Evolutionary conservation across 2,797 vertebrate species (phyloP).

Genomic region (Lagodon rhomboides): DNA sequence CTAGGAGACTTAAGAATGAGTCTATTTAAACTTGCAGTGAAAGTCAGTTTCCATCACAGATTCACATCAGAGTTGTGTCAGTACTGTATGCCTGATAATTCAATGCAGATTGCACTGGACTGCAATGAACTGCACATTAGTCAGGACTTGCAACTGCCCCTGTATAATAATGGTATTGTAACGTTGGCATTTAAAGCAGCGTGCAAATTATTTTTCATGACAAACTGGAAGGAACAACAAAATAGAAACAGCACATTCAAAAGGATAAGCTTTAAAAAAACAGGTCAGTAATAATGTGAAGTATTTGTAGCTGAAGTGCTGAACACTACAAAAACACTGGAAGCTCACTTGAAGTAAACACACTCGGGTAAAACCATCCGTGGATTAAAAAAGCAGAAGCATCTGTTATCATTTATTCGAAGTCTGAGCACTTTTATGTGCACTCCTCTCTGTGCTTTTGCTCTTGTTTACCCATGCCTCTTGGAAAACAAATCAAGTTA

Average conservation of each 20-base stretch:
- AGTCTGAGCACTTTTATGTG: slow-evolving; percentile 8
- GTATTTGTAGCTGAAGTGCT: background rate
- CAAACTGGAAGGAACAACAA: background rate
- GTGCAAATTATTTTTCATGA: background rate
- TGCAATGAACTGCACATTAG: background rate
- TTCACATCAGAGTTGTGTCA: background rate
- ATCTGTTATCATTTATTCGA: background rate
- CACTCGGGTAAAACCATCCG: background rate
- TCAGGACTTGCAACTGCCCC: background rate
- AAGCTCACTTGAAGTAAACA: background rate
- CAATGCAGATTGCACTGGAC: background rate
- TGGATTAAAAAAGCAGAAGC: background rate
- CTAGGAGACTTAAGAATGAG: background rate
- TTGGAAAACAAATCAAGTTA: slow-evolving; percentile 59
- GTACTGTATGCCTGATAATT: background rate
- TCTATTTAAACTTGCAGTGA: background rate
- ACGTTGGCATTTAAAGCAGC: background rate
- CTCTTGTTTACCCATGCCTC: slow-evolving; percentile 11
- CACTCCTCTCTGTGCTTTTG: slow-evolving; percentile 11
- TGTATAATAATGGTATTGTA: background rate
- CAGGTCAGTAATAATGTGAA: background rate
- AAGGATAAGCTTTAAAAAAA: background rate
- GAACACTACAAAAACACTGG: background rate
- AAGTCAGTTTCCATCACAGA: background rate
- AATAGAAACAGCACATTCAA: background rate